Base-by-base conservation (phyloP, 2,888 invertebrate species). In the Bedellia somnulentella region DNA sequence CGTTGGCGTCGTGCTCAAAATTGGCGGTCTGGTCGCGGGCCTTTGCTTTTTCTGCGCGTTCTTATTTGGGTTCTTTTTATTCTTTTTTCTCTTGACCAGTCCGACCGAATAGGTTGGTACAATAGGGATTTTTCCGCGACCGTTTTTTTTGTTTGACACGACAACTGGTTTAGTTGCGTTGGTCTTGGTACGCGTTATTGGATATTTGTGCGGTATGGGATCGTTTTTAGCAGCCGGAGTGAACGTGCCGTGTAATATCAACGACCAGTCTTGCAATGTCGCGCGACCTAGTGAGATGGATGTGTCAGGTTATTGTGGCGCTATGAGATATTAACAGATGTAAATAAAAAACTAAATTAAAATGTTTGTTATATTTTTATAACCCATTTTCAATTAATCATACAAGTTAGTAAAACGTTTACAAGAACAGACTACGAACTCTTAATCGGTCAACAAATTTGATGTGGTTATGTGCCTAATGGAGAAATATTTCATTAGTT, bases 241-340 rank as follows among this genome's bases (percentile, higher is more conserved):
- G 37, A 79, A 85, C 35, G 95, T 95, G 46, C 96, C 96, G 63
- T 94, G 93, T 58, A 95, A 82, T 53, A 92, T 87, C 58, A 96
- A 80, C 37, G 93, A 89, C 96, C 95, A 96, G 59, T 90, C 91
- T 76, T 91, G 89, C 47, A 96, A 81, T 40, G 88, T 85, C 36
- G 93, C 93, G 60, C 91, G 85, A 67, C 90, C 92, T 92, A 79
- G n/a, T 49, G 64, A 48, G 46, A 45, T 49, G 47, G 46, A 51
- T 13, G 21, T 12, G n/a, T n/a, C n/a, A n/a, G 28, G 22, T 22
- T 12, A 29, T 8, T 27, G 16, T 27, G 29, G 27, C 4, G 15
- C 4, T n/a, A n/a, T n/a, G n/a, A n/a, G n/a, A n/a, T n/a, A n/a
- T n/a, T n/a, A n/a, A n/a, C n/a, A n/a, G n/a, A n/a, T n/a, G n/a